A percentile compares a stretch with the other conserved stretches of the same genome.
phyloP scores from a whole-genome alignment of 1,140 invertebrate species.

The Nephila pilipes region DNA sequence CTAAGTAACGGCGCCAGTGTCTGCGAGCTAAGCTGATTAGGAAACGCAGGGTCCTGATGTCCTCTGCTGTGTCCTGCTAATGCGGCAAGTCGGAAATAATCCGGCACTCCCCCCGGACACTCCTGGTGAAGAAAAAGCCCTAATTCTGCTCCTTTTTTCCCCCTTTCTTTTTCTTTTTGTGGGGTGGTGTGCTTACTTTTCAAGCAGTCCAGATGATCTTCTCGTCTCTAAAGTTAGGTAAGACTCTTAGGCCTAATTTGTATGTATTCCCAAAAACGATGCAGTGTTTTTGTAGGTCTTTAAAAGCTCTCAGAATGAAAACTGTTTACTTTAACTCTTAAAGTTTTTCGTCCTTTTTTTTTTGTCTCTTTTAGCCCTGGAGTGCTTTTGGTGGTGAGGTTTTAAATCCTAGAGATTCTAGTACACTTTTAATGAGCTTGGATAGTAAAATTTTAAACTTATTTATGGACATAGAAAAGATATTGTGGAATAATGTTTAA shows the following conservation, averaged over 20 bases:
- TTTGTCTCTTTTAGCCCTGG: not conserved
- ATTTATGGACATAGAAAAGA: too few species aligned
- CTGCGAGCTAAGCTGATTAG: conserved; percentile 52
- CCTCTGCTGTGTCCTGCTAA: conserved; percentile 49
- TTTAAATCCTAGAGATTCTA: not conserved
- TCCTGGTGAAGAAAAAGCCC: conserved; percentile 7
- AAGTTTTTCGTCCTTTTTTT: not conserved
- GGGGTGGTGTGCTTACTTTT: conserved; percentile 35
- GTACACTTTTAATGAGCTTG: not conserved
- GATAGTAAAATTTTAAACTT: too few species aligned
- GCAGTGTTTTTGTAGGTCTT: conserved; percentile 30
- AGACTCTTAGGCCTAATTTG: conserved; percentile 37
- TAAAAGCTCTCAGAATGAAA: not conserved
- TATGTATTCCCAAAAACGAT: not conserved
- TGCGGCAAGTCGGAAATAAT: conserved; percentile 65
- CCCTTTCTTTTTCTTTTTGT: not conserved
- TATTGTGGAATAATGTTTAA: too few species aligned
- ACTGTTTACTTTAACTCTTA: conserved; percentile 24
- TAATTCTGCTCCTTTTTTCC: conserved; percentile 53
- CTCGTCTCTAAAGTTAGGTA: conserved; percentile 22
- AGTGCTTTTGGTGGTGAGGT: not conserved
- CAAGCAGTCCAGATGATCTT: conserved; percentile 18
- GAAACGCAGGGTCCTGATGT: conserved; percentile 50
- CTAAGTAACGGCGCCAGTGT: conserved; percentile 47
- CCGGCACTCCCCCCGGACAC: conserved; percentile 31